Base-by-base conservation (phyloP, 2,888 invertebrate genomes). In the Balanococcus diminutus region DNA sequence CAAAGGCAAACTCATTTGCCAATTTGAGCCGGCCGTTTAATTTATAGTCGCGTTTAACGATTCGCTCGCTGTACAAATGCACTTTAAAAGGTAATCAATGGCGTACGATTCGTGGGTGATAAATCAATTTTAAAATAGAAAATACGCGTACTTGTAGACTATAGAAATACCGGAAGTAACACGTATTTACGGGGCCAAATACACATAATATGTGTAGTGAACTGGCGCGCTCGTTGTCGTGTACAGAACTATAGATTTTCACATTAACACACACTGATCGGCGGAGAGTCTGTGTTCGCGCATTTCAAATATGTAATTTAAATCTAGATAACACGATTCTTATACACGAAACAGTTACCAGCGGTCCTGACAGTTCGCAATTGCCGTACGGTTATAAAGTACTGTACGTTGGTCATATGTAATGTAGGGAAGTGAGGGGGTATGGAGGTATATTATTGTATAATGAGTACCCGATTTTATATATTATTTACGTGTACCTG, bases 231-330 rank as follows among this genome's bases (percentile, higher is more conserved):
- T 56, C 22, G 56, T 56, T 9, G 56, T 56, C 56, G 56, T 19
- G 22, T 56, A 56, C 22, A 11, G 22, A 56, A 22, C 22, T 56
- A 56, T 56, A 11, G 22, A 56, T 56, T 56, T 56, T 56, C 56
- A 56, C 19, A 19, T 22, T 22, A 8, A 9, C 56, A 56, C 56
- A 22, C 22, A 22, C 56, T 8, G 4, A 51, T 51, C 28, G 25
- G 28, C 72, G 16, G 72, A 28, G 5, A 72, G 72, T 72, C n/a
- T 31, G 75, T 79, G 36, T 32, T 36, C 19, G 75, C 75, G 75
- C 31, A 67, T 67, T 67, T 28, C 28, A 79, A 79, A 79, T 79
- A 79, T 79, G 75, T 79, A 79, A 79, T 79, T 79, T 79, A 79
- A 79, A 79, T 79, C 75, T 79, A 36, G 36, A 36, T 36, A 79